Conservation (phyloP, 2,113 vertebrate species). For the Calidris pygmaea region DNA sequence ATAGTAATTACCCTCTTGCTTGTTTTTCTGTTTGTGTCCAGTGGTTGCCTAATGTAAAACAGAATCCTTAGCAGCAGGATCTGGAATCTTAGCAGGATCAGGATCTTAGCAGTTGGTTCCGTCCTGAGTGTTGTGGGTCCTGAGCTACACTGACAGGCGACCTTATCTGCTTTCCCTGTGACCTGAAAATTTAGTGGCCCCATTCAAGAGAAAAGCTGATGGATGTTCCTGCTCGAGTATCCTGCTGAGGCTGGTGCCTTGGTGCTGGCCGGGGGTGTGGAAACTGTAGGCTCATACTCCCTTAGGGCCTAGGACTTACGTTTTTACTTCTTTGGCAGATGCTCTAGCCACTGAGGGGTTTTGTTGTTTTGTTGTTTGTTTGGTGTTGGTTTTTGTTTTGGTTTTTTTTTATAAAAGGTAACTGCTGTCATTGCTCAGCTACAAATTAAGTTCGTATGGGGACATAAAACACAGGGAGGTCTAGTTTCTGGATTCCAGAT, state of each 20-base stretch:
- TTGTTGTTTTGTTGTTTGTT: neutral
- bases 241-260: neutral
- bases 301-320: neutral
- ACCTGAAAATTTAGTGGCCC: neutral
- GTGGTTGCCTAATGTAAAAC: neutral
- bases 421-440: constrained; percentile 20
- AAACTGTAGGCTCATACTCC: neutral
- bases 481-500: constrained; percentile 36
- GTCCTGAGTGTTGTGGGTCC: neutral
- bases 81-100: neutral
- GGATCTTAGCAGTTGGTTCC: neutral
- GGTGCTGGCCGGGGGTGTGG: neutral
- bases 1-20: neutral
- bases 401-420: neutral
- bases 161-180: neutral
- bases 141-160: neutral
- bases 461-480: constrained; percentile 13
- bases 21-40: neutral
- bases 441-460: neutral
- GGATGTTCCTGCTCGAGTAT: neutral
- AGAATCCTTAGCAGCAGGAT: neutral
- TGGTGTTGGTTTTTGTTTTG: neutral
- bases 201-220: neutral
- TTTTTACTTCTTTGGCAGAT: constrained; percentile 21
- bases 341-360: neutral